Percentiles rank a stretch among this genome's conserved stretches.
Evolutionary conservation across 2,888 invertebrate species (phyloP).

Genomic region (Dasypogon diadema): DNA sequence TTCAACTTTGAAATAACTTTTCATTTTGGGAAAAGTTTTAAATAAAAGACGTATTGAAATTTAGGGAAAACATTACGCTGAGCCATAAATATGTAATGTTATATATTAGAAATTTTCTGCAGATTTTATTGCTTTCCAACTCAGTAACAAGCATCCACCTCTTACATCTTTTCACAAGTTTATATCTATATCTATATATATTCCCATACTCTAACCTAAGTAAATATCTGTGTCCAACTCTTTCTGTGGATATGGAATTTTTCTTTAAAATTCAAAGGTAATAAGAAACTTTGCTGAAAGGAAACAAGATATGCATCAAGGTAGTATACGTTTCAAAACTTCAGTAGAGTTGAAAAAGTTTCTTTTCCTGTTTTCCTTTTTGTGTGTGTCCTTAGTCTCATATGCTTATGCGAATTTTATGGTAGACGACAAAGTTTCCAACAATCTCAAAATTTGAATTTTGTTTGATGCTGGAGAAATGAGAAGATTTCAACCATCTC

Average conservation of each 20-base stretch:
- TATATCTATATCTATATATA: too few relatives aligned
- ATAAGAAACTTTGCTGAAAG: conserved; percentile 41
- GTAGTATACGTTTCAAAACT: neutral
- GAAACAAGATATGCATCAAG: conserved; percentile 21
- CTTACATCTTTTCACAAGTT: neutral
- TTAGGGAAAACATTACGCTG: neutral
- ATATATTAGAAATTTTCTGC: neutral
- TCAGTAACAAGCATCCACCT: neutral
- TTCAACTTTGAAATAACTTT: neutral
- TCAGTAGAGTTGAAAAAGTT: neutral
- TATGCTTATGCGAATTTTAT: neutral
- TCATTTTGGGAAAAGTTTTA: neutral
- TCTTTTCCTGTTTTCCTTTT: conserved; percentile 21
- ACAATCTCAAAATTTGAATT: conserved; percentile 42
- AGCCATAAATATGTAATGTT: neutral
- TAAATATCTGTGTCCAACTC: too few relatives aligned
- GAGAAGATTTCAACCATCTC: too few relatives aligned
- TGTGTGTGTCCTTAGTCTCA: neutral
- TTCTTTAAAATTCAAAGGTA: conserved; percentile 27
- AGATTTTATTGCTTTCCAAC: neutral
- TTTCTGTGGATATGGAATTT: conserved; percentile 12
- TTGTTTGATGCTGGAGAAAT: too few relatives aligned
- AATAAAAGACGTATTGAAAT: neutral
- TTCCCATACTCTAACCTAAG: too few relatives aligned
- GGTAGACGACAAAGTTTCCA: conserved; percentile 36